Evolutionary conservation across 2,113 vertebrate genomes (phyloP), one percentile per base, ranked within the genome.

Genomic region (Cyanoderma ruficeps): DNA sequence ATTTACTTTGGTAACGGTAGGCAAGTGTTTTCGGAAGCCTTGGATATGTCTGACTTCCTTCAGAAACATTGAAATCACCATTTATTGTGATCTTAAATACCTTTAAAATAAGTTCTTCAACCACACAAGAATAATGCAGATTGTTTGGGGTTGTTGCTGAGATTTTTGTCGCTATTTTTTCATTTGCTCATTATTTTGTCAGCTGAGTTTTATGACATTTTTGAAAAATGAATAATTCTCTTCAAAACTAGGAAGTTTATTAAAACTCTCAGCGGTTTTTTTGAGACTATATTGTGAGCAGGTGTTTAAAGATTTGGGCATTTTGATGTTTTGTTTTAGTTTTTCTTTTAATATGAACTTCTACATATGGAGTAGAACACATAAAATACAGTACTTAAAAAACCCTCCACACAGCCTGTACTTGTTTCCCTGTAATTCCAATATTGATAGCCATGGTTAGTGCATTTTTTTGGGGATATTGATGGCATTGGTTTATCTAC

Each of bases 401-500:
- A 41, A 0, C 4, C 5, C 6, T 7, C 7, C 9, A 41, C 11
- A 41, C 12, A n/a, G 11, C 4, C 28, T 71, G 25, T 37, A 11
- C 10, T 88, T 41, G 14, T 82, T 90, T 83, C 65, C 55, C 27
- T 74, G 0, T 24, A 79, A 53, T 77, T 85, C 55, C n/a, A 89
- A 7, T 75, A 41, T 70, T 69, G 63, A 50, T 44, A 64, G 39
- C 55, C 27, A 6, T 56, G 22, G 56, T 93, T 28, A 80, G 42
- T 56, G 27, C 46, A 53, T 79, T 87, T 74, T 74, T 70, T 94
- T 47, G 13, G 61, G 61, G 67, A 83, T 93, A 93, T 71, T 74
- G 82, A 64, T 60, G 65, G 28, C 57, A 71, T 68, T 95, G 37
- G 85, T 90, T 89, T 74, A 81, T 72, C 83, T 76, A 33, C 64